These are phyloP conservation scores for Alloscopus bannaensis DNA, from an alignment of 2,888 invertebrate genomes.

Conservation along the genomic window DNA sequence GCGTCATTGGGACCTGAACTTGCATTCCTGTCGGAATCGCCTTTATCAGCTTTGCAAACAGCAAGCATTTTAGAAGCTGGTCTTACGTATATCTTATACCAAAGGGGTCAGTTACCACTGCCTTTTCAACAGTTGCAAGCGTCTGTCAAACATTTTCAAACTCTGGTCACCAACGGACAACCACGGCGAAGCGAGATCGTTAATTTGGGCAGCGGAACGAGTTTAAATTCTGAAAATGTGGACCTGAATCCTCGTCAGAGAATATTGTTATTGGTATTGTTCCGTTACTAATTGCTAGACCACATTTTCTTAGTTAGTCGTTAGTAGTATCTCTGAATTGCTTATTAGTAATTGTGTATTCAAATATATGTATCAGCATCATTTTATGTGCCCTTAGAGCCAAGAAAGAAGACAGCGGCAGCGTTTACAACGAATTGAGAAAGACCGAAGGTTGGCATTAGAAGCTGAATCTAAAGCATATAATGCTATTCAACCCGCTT, in stretches of 20 bases:
- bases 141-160: neutral
- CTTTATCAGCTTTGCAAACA: constrained; percentile 13
- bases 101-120: constrained; percentile 66
- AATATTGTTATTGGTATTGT: constrained; percentile 24
- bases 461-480: constrained; percentile 31
- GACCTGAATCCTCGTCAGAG: constrained; percentile 16
- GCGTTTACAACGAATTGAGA: constrained; percentile 4
- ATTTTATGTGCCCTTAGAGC: neutral
- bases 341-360: no score
- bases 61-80: constrained; percentile 57
- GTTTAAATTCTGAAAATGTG: no score
- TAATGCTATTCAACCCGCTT: constrained; percentile 13
- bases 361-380: neutral
- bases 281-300: neutral
- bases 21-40: constrained; percentile 4
- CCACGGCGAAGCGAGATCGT: no score
- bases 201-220: no score
- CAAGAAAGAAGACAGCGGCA: constrained; percentile 10
- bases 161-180: neutral
- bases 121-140: constrained; percentile 60
- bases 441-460: neutral
- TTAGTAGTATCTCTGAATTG: no score
- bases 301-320: no score
- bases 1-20: constrained; percentile 21
- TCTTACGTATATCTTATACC: constrained; percentile 65